Base-by-base conservation (phyloP, 2,888 invertebrate genomes). In the Cephus runcator region DNA sequence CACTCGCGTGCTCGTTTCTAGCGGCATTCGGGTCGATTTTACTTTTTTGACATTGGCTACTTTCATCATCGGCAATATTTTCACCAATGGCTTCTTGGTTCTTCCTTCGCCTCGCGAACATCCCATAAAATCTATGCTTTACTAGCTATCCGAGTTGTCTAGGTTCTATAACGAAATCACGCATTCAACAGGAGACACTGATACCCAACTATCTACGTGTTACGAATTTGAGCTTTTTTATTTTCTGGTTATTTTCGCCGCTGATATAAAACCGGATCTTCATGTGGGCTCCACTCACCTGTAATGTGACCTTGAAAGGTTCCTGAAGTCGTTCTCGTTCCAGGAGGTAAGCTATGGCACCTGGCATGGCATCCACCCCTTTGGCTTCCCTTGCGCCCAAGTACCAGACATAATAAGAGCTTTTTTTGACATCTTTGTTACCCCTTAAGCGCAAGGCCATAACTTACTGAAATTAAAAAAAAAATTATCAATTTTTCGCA, bases 301-400 rank as follows among this genome's bases (percentile, higher is more conserved):
- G 97, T 79, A 98, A 92, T 74, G 98, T 98, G 92, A 97, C 97
- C 93, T 98, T 96, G 91, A 98, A 95, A 81, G 97, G 96, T 90
- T 97, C 97, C 89, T 97, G 95, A 88, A 97, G 95, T 82, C 95
- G 94, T 83, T 98, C 96, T 85, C 98, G 94, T 88, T 96, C 96
- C 86, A 98, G 95, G 82, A 98, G 93, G 88, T 97, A 95, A 84
- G 95, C 94, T 85, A 98, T 95, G 79, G 97, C 97, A 15, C 97
- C 96, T 79, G 97, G 93, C 77, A 98, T 96, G 87, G 95, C 97
- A 89, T 97, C 96, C 85, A 96, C 94, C 40, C 98, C 98, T 86
- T 97, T 95, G 79, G 97, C 97, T 93, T 99, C 98, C 93, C 98
- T 97, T 87, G 98, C 98, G 34, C 99, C 99, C 88, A 99, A 94